A percentile compares a stretch with the other conserved stretches of the same genome.
These are phyloP conservation scores for Aselliscus stoliczkanus DNA, from an alignment of 2,797 vertebrate genomes.

Conservation along the genomic window DNA sequence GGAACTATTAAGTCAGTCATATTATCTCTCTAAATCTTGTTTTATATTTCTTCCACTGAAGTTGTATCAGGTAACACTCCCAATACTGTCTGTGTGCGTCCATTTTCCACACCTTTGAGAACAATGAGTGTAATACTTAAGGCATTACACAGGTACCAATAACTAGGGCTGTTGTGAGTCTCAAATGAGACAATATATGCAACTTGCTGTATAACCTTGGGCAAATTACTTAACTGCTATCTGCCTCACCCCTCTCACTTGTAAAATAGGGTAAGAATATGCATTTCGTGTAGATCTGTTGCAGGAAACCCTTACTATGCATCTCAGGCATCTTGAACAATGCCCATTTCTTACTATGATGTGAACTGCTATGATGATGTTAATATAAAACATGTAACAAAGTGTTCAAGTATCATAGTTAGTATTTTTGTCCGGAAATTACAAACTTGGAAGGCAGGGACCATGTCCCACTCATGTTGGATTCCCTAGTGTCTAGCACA, in stretches of 20 bases:
- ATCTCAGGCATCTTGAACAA: not conserved
- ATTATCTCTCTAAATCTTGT: not conserved
- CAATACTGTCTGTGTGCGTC: accelerated
- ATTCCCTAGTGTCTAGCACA: not conserved
- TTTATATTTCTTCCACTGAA: not conserved
- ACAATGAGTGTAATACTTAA: not conserved
- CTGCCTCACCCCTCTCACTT: not conserved
- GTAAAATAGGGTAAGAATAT: not conserved
- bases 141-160: not conserved
- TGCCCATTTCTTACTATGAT: not conserved
- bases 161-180: not conserved
- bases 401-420: not conserved
- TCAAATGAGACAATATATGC: not conserved
- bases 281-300: not conserved
- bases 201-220: not conserved
- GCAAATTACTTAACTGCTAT: not conserved
- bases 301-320: not conserved
- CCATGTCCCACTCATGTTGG: not conserved
- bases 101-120: not conserved
- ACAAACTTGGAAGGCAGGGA: not conserved
- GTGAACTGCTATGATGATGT: not conserved
- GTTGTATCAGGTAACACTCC: not conserved
- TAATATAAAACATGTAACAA: not conserved
- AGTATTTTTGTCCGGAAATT: not conserved
- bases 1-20: not conserved